phyloP scores from a whole-genome alignment of 2,797 vertebrate genomes.

The Tinamus major region DNA sequence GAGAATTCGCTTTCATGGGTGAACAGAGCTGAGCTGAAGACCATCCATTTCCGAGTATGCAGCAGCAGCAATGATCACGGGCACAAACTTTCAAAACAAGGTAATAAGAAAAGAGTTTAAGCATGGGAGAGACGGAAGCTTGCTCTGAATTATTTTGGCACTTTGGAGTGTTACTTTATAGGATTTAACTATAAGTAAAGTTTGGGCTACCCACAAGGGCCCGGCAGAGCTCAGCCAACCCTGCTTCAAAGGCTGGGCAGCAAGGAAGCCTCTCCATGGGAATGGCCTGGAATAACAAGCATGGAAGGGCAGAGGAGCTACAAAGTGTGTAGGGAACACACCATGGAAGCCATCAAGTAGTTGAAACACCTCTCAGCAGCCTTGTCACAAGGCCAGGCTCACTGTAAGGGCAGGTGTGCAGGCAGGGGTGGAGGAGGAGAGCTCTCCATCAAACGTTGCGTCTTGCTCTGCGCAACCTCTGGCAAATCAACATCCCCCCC shows the following conservation, averaged over 20 bases:
- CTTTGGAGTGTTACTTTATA: not conserved
- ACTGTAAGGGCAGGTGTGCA: not conserved
- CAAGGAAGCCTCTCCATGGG: not conserved
- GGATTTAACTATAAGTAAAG: not conserved
- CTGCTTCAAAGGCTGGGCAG: not conserved
- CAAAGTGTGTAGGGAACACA: not conserved
- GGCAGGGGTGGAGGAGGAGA: not conserved
- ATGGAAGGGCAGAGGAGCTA: not conserved
- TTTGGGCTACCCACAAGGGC: not conserved
- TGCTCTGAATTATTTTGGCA: not conserved
- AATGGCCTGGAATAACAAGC: not conserved
- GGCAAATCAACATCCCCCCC: not conserved
- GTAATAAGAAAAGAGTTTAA: not conserved
- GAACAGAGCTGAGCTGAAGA: slow-evolving; percentile 21
- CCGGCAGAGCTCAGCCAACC: fast-evolving
- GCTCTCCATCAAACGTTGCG: not conserved
- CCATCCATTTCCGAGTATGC: not conserved
- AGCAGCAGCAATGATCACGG: not conserved
- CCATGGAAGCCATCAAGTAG: not conserved
- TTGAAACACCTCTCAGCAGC: not conserved
- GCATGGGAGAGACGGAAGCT: not conserved
- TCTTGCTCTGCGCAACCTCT: slow-evolving; percentile 4
- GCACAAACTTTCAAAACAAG: not conserved
- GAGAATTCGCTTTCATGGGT: slow-evolving; percentile 5
- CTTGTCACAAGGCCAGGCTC: not conserved